phyloP scores from a whole-genome alignment of 2,888 invertebrate genomes.

The Crematogaster levior region DNA sequence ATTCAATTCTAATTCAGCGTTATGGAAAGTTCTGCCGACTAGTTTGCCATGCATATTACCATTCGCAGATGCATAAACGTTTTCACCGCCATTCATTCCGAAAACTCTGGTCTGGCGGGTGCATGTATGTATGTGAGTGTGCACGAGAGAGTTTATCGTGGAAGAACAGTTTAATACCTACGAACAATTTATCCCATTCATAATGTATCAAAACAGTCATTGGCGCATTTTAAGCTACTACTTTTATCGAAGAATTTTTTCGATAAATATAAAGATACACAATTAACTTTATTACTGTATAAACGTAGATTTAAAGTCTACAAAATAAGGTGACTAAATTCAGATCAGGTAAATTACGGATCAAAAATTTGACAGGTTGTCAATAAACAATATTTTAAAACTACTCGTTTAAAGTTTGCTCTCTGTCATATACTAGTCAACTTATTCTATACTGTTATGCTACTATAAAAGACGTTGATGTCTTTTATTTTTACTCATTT shows the following conservation, averaged over 20 bases:
- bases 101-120: conserved; percentile 45
- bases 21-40: conserved; percentile 65
- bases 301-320: too few relatives aligned
- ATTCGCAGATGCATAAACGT: conserved; percentile 67
- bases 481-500: too few relatives aligned
- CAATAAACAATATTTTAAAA: too few relatives aligned
- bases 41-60: conserved; percentile 67
- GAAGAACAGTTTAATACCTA: conserved; percentile 9
- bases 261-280: too few relatives aligned
- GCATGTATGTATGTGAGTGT: not conserved
- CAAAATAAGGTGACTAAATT: too few relatives aligned
- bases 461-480: too few relatives aligned
- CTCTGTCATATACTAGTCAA: too few relatives aligned
- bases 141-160: not conserved
- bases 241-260: not conserved
- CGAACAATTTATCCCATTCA: conserved; percentile 14
- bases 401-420: too few relatives aligned
- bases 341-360: too few relatives aligned
- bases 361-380: too few relatives aligned
- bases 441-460: too few relatives aligned
- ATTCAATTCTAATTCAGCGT: conserved; percentile 61
- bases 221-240: not conserved
- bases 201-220: not conserved
- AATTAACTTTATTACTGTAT: too few relatives aligned
- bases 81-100: conserved; percentile 54